phyloP scores from a whole-genome alignment of 2,797 vertebrate genomes.

The Furcifer pardalis region DNA sequence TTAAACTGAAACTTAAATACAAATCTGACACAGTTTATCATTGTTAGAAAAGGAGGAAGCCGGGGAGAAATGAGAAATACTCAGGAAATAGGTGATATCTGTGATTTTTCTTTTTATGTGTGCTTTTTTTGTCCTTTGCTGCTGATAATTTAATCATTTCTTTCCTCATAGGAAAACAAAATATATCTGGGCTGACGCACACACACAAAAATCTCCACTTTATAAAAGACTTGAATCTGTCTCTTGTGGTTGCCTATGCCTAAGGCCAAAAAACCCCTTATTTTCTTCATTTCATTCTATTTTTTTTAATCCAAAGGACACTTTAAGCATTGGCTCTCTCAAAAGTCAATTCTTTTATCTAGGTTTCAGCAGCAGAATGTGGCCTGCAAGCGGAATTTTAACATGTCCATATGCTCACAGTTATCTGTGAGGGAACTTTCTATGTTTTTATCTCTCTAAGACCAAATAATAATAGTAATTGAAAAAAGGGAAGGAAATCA shows the following conservation, averaged over 20 bases:
- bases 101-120: neutral
- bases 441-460: slow-evolving; percentile 63
- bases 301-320: slow-evolving; percentile 52
- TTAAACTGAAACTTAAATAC: slow-evolving; percentile 60
- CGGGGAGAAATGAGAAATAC: slow-evolving; percentile 66
- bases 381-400: slow-evolving; percentile 69
- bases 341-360: slow-evolving; percentile 71
- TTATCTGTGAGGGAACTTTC: slow-evolving; percentile 59
- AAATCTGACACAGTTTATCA: slow-evolving; percentile 66
- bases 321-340: slow-evolving; percentile 60
- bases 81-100: slow-evolving; percentile 58
- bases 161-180: slow-evolving; percentile 83
- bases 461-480: slow-evolving; percentile 55
- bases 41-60: slow-evolving; percentile 65
- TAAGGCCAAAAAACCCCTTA: slow-evolving; percentile 77
- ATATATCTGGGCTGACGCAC: slow-evolving; percentile 79
- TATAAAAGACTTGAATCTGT: slow-evolving; percentile 76
- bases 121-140: slow-evolving; percentile 65
- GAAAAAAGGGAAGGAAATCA: slow-evolving; percentile 71
- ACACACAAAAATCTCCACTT: slow-evolving; percentile 76
- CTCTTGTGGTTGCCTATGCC: slow-evolving; percentile 72
- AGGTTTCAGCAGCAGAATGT: slow-evolving; percentile 45
- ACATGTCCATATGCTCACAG: slow-evolving; percentile 45
- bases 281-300: slow-evolving; percentile 45
- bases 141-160: slow-evolving; percentile 82